Evolutionary conservation across 2,113 vertebrate genomes (phyloP).

Genomic region (Arvicanthis niloticus): DNA sequence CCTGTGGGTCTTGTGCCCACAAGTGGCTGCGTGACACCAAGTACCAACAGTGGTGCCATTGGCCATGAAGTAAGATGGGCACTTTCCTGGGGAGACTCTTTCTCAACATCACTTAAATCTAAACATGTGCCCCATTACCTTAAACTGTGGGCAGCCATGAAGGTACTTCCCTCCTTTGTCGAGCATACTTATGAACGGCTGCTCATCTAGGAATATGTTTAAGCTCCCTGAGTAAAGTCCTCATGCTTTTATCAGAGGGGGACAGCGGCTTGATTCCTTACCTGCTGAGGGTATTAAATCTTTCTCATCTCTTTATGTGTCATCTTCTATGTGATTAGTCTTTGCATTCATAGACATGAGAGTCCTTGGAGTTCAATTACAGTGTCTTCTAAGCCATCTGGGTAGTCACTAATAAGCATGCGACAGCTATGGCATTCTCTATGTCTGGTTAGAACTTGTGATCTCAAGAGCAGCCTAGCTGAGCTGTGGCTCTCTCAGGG

Average conservation of each 20-base stretch:
- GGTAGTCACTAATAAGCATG: no score
- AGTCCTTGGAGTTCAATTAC: neutral
- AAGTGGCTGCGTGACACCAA: neutral
- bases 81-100: neutral
- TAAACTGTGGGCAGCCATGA: no score
- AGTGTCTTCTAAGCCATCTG: neutral
- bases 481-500: neutral
- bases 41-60: neutral
- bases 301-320: neutral
- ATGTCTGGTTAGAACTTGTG: neutral
- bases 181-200: neutral
- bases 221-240: neutral
- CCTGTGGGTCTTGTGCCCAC: neutral
- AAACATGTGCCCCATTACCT: neutral
- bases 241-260: neutral
- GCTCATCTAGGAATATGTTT: neutral
- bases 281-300: neutral
- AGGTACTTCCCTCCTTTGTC: neutral
- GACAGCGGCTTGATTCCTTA: neutral
- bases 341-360: neutral
- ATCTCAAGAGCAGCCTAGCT: neutral
- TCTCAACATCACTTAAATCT: neutral
- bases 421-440: neutral
- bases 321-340: neutral
- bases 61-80: neutral